phyloP scores from a whole-genome alignment of 2,797 vertebrate species.

The Esox masquinongy region DNA sequence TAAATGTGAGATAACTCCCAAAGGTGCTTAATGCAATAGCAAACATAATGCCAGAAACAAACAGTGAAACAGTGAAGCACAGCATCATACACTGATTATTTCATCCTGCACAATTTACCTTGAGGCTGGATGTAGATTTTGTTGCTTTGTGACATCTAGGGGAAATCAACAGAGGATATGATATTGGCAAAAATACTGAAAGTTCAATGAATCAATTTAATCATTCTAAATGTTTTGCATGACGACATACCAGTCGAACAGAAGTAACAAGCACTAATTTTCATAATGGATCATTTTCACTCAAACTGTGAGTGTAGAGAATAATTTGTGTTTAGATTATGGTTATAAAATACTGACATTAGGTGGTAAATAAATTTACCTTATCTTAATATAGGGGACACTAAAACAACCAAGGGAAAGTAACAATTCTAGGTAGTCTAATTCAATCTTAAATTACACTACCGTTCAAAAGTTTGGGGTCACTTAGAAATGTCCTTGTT shows the following conservation, averaged over 20 bases:
- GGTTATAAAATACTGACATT: background rate
- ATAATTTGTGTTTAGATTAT: background rate
- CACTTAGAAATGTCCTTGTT: too few relatives aligned
- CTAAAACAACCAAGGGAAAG: conserved; percentile 17
- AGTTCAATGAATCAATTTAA: conserved; percentile 11
- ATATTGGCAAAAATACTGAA: conserved; percentile 30
- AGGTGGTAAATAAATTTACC: background rate
- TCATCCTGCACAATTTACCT: conserved; percentile 78
- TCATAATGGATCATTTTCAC: background rate
- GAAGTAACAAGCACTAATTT: background rate
- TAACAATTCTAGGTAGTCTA: conserved; percentile 28
- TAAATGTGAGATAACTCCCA: background rate
- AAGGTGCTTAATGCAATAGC: background rate
- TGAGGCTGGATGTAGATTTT: conserved; percentile 90
- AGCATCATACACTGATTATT: background rate
- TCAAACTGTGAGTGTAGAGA: background rate
- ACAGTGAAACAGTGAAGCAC: background rate
- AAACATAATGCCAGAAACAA: background rate
- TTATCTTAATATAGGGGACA: background rate
- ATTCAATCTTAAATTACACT: background rate
- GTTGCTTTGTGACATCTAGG: conserved; percentile 78
- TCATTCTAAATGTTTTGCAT: background rate
- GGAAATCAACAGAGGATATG: conserved; percentile 36
- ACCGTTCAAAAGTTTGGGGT: too few relatives aligned
- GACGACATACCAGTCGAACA: background rate